Percentiles rank a stretch among this genome's conserved stretches.
Evolutionary conservation across 2,888 invertebrate genomes (phyloP).

Genomic region (Hirtodrosophila histrioides): DNA sequence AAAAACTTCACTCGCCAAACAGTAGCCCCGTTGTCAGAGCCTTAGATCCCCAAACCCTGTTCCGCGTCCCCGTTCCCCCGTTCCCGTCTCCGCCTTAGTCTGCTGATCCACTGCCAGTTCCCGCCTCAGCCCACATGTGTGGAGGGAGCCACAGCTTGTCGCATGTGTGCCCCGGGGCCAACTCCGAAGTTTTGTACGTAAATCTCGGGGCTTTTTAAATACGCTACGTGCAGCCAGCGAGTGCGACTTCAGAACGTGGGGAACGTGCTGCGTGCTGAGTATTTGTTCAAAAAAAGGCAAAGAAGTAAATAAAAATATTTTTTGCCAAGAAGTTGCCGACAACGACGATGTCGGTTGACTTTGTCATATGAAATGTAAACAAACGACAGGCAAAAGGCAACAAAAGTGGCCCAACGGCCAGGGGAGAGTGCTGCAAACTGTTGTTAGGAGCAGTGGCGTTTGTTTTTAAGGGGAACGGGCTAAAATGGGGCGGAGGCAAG

Average conservation of each 20-base stretch:
- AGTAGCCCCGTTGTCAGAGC: constrained; percentile 68
- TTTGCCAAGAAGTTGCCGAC: constrained; percentile 72
- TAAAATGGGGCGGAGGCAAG: no score
- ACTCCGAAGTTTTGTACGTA: constrained; percentile 67
- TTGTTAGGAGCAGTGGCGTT: constrained; percentile 32
- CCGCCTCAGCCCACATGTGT: constrained; percentile 37
- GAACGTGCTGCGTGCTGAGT: constrained; percentile 70
- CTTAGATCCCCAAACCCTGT: constrained; percentile 28
- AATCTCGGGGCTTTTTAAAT: constrained; percentile 72
- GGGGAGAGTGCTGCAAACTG: constrained; percentile 8
- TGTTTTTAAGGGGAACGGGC: not conserved
- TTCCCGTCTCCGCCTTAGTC: constrained; percentile 8
- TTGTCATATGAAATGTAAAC: constrained; percentile 77
- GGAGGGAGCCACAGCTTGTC: constrained; percentile 35
- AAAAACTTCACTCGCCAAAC: constrained; percentile 58
- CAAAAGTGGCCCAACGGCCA: constrained; percentile 51
- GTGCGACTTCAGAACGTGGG: constrained; percentile 50
- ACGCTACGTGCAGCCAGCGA: constrained; percentile 65
- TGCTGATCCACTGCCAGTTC: constrained; percentile 34
- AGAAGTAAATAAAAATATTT: constrained; percentile 40
- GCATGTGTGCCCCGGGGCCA: constrained; percentile 51
- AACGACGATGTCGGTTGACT: constrained; percentile 65
- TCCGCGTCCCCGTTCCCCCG: not conserved
- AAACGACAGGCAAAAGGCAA: constrained; percentile 72
- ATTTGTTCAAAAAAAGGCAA: constrained; percentile 54